phyloP scores from a whole-genome alignment of 2,797 vertebrate genomes.

The Poecilia picta region DNA sequence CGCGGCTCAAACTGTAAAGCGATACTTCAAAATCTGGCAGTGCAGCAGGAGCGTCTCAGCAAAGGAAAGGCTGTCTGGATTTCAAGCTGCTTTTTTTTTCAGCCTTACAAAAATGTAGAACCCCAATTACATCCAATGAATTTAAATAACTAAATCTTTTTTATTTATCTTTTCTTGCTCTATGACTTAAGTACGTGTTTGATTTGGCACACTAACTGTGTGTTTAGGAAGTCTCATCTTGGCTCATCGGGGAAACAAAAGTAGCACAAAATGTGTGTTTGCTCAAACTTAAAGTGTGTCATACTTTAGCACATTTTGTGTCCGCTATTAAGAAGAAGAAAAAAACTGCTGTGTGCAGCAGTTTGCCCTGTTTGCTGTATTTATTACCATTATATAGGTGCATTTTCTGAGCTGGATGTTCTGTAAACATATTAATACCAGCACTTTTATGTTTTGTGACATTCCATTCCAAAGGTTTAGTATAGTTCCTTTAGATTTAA shows the following conservation, averaged over 20 bases:
- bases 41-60: constrained; percentile 25
- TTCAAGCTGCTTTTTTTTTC: constrained; percentile 5
- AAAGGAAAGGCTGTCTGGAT: constrained; percentile 18
- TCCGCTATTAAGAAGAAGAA: background rate
- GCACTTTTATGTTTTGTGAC: background rate
- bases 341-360: background rate
- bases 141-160: background rate
- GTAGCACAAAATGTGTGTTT: constrained; percentile 4
- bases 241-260: background rate
- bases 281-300: background rate
- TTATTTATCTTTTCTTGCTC: background rate
- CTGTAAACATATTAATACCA: background rate
- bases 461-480: background rate
- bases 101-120: constrained; percentile 17
- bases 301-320: background rate
- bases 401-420: background rate
- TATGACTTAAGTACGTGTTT: background rate
- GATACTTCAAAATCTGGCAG: constrained; percentile 41
- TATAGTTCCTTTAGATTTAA: background rate
- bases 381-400: background rate
- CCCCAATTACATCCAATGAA: background rate
- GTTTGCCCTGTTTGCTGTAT: background rate
- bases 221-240: constrained; percentile 1
- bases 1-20: constrained; percentile 29
- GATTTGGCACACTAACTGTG: constrained; percentile 3